A percentile compares a stretch with the other conserved stretches of the same genome.
Conservation (phyloP, 1,140 invertebrate species). For the Tenebrio molitor region DNA sequence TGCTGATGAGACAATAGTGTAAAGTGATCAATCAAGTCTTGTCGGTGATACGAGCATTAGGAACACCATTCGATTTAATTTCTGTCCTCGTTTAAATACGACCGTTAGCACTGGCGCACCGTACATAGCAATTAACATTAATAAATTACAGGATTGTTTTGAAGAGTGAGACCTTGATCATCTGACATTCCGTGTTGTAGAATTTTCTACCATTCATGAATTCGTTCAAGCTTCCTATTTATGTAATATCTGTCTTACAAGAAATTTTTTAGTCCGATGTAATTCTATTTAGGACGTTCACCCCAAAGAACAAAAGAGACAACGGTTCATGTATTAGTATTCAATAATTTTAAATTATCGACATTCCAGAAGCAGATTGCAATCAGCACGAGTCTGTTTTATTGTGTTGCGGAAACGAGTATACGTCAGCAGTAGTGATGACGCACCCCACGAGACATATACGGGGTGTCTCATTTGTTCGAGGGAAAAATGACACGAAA, state of each 20-base stretch:
- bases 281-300: background rate
- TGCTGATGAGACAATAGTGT: slow-evolving; percentile 1
- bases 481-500: too few relatives aligned
- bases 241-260: background rate
- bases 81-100: slow-evolving; percentile 1
- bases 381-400: slow-evolving; percentile 1
- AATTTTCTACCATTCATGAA: slow-evolving; percentile 4
- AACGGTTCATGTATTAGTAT: background rate
- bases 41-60: slow-evolving; percentile 1
- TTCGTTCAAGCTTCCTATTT: slow-evolving; percentile 17
- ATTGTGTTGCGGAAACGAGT: slow-evolving; percentile 7
- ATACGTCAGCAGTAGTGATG: slow-evolving; percentile 11
- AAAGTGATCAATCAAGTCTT: slow-evolving; percentile 9
- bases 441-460: slow-evolving; percentile 5
- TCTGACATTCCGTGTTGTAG: background rate
- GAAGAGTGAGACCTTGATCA: slow-evolving; percentile 15
- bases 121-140: background rate
- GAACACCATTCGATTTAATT: slow-evolving; percentile 26
- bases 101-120: slow-evolving; percentile 4
- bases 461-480: background rate
- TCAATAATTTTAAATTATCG: slow-evolving; percentile 2
- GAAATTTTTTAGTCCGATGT: background rate
- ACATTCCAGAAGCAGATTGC: slow-evolving; percentile 14
- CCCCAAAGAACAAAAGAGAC: background rate
- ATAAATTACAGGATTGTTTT: slow-evolving; percentile 8